Conservation (phyloP, 2,888 invertebrate genomes). For the Phoenoteleia sp. region DNA sequence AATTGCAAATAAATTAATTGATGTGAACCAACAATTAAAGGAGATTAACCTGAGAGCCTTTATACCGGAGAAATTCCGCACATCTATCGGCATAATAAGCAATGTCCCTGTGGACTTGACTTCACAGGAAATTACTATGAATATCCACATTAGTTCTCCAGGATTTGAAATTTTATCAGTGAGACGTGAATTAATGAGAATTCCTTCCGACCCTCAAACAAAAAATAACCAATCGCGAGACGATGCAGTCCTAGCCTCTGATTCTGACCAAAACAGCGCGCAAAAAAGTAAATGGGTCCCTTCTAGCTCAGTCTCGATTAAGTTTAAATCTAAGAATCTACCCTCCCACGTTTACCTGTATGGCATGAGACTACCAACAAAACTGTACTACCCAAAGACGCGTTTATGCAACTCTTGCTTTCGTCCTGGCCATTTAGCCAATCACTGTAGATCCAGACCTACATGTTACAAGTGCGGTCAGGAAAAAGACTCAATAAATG, state of each 20-base stretch:
- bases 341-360: slow-evolving; percentile 5
- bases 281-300: not conserved
- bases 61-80: slow-evolving; percentile 13
- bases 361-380: not conserved
- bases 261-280: not conserved
- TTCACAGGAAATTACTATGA: slow-evolving; percentile 3
- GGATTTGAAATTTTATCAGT: not conserved
- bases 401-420: not conserved
- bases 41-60: not conserved
- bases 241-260: too few relatives aligned
- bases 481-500: not conserved
- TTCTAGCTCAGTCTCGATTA: not conserved
- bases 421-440: slow-evolving; percentile 3
- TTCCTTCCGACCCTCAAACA: too few relatives aligned
- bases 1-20: not conserved
- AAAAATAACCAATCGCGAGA: too few relatives aligned
- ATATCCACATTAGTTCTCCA: slow-evolving; percentile 12
- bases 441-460: not conserved
- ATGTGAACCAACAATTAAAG: not conserved
- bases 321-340: not conserved
- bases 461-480: slow-evolving; percentile 7
- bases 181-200: not conserved
- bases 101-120: not conserved
- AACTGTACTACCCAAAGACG: slow-evolving; percentile 10
- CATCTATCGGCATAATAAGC: not conserved